Conservation (phyloP, 2,888 invertebrate genomes). For the Amblyjoppa proteus region DNA sequence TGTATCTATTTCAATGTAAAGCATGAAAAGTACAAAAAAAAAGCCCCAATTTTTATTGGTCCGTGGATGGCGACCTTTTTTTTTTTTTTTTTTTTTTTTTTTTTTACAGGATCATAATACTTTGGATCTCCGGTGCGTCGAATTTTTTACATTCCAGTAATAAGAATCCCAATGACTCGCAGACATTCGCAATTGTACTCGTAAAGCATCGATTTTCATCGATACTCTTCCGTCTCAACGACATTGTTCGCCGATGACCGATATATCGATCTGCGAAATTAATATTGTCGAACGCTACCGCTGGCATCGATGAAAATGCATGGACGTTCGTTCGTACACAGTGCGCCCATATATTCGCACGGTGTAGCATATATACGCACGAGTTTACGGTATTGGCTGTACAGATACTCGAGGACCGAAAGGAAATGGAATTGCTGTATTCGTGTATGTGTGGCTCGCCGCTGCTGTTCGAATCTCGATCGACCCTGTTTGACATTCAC, state of each 20-base stretch:
- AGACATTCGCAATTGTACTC: background rate
- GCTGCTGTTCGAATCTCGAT: conserved; percentile 41
- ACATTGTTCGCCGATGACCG: conserved; percentile 19
- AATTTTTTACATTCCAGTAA: background rate
- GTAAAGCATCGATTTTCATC: background rate
- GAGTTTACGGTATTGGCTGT: conserved; percentile 22
- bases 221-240: conserved; percentile 12
- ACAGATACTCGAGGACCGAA: conserved; percentile 3
- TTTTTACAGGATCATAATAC: no score
- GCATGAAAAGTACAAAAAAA: no score
- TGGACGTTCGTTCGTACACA: background rate
- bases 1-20: no score
- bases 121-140: background rate
- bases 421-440: conserved; percentile 28
- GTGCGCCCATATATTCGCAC: no score
- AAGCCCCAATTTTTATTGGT: no score
- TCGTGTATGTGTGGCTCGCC: background rate
- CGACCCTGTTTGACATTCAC: conserved; percentile 51
- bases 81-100: no score
- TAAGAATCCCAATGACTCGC: background rate
- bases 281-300: conserved; percentile 15
- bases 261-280: conserved; percentile 11
- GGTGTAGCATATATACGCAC: background rate
- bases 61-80: no score
- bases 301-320: conserved; percentile 23